Evolutionary conservation across 2,888 invertebrate genomes (phyloP).

Genomic region (Mythimna pallens): DNA sequence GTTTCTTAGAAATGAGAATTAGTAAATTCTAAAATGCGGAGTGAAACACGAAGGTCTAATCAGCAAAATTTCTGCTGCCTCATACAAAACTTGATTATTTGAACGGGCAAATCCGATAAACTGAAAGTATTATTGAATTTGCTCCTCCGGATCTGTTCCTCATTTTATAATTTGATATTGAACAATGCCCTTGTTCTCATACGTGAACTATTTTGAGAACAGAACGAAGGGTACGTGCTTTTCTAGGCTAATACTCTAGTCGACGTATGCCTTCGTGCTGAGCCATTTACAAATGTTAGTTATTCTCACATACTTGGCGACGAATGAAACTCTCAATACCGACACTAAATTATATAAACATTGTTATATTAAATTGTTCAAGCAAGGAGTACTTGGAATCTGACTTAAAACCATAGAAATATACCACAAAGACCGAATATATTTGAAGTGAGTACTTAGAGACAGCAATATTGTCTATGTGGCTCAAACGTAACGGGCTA

Average conservation of each 20-base stretch:
- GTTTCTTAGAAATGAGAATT: conserved; percentile 9
- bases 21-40: conserved; percentile 20
- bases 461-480: no score
- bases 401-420: no score
- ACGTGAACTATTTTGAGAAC: conserved; percentile 53
- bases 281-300: conserved; percentile 37
- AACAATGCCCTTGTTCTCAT: conserved; percentile 63
- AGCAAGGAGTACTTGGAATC: neutral
- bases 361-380: neutral
- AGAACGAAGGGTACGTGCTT: conserved; percentile 56
- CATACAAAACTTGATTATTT: conserved; percentile 57
- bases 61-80: conserved; percentile 31
- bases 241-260: conserved; percentile 35
- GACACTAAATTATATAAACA: conserved; percentile 15
- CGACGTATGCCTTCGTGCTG: conserved; percentile 46
- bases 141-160: conserved; percentile 35
- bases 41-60: conserved; percentile 34
- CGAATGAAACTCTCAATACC: conserved; percentile 15
- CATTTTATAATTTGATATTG: conserved; percentile 59
- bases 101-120: conserved; percentile 47
- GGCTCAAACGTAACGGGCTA: no score
- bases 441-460: neutral
- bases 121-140: conserved; percentile 51
- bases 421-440: neutral
- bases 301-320: conserved; percentile 26